phyloP scores from a whole-genome alignment of 2,797 vertebrate species.

The Sparus aurata region DNA sequence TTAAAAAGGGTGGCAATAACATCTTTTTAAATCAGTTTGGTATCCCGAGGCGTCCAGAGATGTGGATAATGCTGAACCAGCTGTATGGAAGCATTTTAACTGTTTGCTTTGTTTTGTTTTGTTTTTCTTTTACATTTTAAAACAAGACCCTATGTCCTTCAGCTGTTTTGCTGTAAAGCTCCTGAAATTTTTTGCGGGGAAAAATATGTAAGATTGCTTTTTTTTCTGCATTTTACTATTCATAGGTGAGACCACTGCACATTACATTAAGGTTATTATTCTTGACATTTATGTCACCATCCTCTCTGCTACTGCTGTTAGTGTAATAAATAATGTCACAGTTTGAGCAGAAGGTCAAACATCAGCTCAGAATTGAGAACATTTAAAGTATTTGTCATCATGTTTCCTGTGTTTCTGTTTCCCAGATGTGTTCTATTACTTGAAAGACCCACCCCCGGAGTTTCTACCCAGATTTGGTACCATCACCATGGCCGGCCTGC shows the following conservation, averaged over 20 bases:
- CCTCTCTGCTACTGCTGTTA: neutral
- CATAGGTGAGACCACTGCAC: neutral
- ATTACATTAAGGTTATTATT: neutral
- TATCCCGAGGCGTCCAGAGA: too few relatives aligned
- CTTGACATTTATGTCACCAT: neutral
- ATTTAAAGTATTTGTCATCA: neutral
- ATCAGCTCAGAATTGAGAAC: neutral
- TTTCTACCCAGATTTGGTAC: constrained; percentile 90
- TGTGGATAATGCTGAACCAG: too few relatives aligned
- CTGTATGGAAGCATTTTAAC: too few relatives aligned
- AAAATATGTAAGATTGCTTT: neutral
- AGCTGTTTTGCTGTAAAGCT: too few relatives aligned
- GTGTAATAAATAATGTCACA: neutral
- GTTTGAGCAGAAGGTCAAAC: neutral
- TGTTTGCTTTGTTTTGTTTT: too few relatives aligned
- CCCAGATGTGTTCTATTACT: constrained; percentile 90
- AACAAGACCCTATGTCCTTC: too few relatives aligned
- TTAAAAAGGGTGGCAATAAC: too few relatives aligned
- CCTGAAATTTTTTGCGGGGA: too few relatives aligned
- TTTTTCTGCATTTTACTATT: neutral
- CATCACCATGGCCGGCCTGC: constrained; percentile 89
- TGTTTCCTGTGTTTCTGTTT: constrained; percentile 41
- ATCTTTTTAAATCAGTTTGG: too few relatives aligned
- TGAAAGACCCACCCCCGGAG: constrained; percentile 91
- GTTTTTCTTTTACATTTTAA: too few relatives aligned